These are phyloP conservation scores for Talpa occidentalis DNA, from an alignment of 2,113 vertebrate species.

Conservation along the genomic window DNA sequence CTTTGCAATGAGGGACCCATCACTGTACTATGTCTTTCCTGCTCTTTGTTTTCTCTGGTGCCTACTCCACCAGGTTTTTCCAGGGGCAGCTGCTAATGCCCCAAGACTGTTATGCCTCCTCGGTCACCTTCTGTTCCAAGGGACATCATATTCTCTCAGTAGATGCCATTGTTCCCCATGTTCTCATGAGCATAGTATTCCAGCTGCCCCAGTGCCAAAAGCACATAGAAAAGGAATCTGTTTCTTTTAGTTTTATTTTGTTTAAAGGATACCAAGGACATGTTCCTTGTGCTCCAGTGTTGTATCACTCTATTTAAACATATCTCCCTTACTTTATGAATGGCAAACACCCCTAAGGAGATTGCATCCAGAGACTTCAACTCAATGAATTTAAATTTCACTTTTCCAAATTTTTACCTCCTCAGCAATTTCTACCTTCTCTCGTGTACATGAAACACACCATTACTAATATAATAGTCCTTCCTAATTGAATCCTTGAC, in stretches of 20 bases:
- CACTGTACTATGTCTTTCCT: neutral
- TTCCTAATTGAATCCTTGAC: neutral
- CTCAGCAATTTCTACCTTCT: neutral
- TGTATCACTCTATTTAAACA: neutral
- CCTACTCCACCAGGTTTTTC: neutral
- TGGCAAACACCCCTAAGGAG: neutral
- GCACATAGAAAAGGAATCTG: neutral
- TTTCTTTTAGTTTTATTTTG: neutral
- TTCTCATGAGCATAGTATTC: neutral
- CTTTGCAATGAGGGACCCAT: neutral
- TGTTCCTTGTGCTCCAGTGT: neutral
- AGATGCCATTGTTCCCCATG: neutral
- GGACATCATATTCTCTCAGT: neutral
- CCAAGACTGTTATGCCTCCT: neutral
- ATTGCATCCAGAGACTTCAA: neutral
- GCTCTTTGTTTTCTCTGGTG: neutral
- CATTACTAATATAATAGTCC: neutral
- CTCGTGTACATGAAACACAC: neutral
- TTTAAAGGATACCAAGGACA: neutral
- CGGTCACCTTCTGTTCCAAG: neutral
- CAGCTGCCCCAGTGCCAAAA: neutral
- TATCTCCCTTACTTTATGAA: neutral
- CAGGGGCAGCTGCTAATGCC: neutral
- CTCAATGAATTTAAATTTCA: constrained; percentile 35
- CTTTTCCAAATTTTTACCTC: neutral